Base-by-base conservation (phyloP, 2,113 vertebrate genomes). In the Brachypodius melanocephalos region DNA sequence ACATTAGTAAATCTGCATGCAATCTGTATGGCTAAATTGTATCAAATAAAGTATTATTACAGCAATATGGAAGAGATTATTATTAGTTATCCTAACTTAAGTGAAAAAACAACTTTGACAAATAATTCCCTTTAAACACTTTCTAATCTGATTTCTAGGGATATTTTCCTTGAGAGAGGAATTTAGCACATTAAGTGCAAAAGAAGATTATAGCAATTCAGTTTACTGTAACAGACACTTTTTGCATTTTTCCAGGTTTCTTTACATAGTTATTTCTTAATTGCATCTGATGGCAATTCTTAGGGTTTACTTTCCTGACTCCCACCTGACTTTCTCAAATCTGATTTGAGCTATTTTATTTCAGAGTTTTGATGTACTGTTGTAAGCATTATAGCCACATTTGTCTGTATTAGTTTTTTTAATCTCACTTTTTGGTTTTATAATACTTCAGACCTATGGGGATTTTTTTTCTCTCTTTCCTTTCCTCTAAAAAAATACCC, bases 101-200 rank as follows among this genome's bases (percentile, higher is more conserved):
- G 71, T 74, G 58, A 76, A 85, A 96, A 89, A 94, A 24, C 18
- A 96, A 97, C 88, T 95, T 78, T 78, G 88, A 96, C 83, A 95
- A 96, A 95, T 97, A 97, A 97, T 95, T 96, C 96, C 91, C 73
- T 91, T 96, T 96, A 97, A 96, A 95, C 71, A 97, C 96, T 81
- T 96, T 94, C 85, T 97, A 97, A 97, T 96, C 95, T 96, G 96
- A 97, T 97, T 97, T 97, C 96, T 95, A 91, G 81, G 96, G 95
- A 97, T 97, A 97, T 95, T 97, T 89, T 96, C 80, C 84, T 69
- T 95, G 80, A 95, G 90, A 92, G 62, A 94, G 90, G 95, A 96
- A 96, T 96, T 97, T 96, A 96, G 94, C 96, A 96, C 72, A 90
- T 91, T 94, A 97, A 93, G 80, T 95, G 95, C 95, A 96, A 96